Percentiles rank a stretch among this genome's conserved stretches.
Conservation (phyloP, 1,140 invertebrate species). For the Drosophila orosa region DNA sequence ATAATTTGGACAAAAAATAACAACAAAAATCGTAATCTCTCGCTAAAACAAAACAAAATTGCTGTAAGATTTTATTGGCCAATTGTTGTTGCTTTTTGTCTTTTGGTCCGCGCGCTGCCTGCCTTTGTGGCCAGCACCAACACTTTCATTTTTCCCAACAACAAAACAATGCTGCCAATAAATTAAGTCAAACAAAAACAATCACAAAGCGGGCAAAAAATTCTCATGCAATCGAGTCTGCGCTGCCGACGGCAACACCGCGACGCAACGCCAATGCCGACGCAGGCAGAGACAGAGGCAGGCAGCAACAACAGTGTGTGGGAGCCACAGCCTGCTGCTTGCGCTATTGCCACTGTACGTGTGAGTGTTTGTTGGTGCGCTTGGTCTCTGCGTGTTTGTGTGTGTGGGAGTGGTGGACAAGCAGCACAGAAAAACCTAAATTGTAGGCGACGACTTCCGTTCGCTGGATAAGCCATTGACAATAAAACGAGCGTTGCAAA, state of each 20-base stretch:
- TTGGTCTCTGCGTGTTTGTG: slow-evolving; percentile 18
- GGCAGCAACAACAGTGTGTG: slow-evolving; percentile 46
- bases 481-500: slow-evolving; percentile 73
- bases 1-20: slow-evolving; percentile 15
- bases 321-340: slow-evolving; percentile 25
- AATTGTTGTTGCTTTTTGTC: slow-evolving; percentile 50
- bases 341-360: slow-evolving; percentile 30
- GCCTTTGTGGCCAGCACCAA: slow-evolving; percentile 29
- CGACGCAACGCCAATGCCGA: slow-evolving; percentile 31
- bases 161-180: slow-evolving; percentile 69
- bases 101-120: slow-evolving; percentile 26
- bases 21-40: slow-evolving; percentile 18
- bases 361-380: slow-evolving; percentile 36
- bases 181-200: slow-evolving; percentile 73
- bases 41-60: slow-evolving; percentile 38
- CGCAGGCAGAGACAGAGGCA: slow-evolving; percentile 20
- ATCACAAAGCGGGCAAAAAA: slow-evolving; percentile 53
- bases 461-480: slow-evolving; percentile 69
- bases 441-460: slow-evolving; percentile 80
- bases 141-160: slow-evolving; percentile 75
- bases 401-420: slow-evolving; percentile 36
- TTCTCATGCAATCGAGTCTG: slow-evolving; percentile 78
- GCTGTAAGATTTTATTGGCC: slow-evolving; percentile 71
- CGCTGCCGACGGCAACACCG: slow-evolving; percentile 43
- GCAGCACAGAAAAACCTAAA: slow-evolving; percentile 72